phyloP scores from a whole-genome alignment of 2,888 invertebrate genomes.

The Platycheirus albimanus region DNA sequence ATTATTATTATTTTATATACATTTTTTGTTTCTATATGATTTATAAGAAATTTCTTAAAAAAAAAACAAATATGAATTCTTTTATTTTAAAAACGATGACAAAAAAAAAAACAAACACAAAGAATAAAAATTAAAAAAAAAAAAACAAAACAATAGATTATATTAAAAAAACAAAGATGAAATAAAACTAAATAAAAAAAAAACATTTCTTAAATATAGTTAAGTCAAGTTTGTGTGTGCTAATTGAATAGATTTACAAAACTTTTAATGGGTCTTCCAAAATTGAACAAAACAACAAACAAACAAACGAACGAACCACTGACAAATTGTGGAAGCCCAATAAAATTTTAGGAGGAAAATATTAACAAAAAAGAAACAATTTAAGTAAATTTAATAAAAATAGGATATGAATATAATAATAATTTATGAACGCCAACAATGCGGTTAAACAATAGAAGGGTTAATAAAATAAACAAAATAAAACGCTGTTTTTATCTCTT shows the following conservation, averaged over 20 bases:
- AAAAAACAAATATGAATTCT: constrained; percentile 26
- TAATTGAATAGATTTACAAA: constrained; percentile 54
- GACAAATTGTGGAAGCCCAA: constrained; percentile 29
- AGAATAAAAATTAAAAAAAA: constrained; percentile 13
- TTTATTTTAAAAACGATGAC: constrained; percentile 48
- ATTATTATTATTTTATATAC: constrained; percentile 39
- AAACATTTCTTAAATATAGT: constrained; percentile 45
- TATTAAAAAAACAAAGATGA: constrained; percentile 33
- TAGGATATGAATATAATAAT: constrained; percentile 66
- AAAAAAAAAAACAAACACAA: constrained; percentile 24
- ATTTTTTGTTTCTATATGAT: constrained; percentile 47
- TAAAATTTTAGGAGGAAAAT: background rate
- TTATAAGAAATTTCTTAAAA: constrained; percentile 36
- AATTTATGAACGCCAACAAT: constrained; percentile 59
- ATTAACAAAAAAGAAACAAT: constrained; percentile 15
- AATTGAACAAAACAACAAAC: too few relatives aligned
- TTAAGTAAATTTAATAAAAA: constrained; percentile 53
- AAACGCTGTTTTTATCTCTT: constrained; percentile 55
- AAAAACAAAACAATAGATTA: constrained; percentile 26
- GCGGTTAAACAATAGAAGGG: constrained; percentile 47
- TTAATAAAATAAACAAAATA: too few relatives aligned
- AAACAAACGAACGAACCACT: constrained; percentile 27
- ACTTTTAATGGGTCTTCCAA: constrained; percentile 28
- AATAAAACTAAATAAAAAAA: constrained; percentile 36
- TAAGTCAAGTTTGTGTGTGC: constrained; percentile 67